A percentile compares a stretch with the other conserved stretches of the same genome.
Conservation (phyloP, 2,113 vertebrate species). For the Pedetes capensis region DNA sequence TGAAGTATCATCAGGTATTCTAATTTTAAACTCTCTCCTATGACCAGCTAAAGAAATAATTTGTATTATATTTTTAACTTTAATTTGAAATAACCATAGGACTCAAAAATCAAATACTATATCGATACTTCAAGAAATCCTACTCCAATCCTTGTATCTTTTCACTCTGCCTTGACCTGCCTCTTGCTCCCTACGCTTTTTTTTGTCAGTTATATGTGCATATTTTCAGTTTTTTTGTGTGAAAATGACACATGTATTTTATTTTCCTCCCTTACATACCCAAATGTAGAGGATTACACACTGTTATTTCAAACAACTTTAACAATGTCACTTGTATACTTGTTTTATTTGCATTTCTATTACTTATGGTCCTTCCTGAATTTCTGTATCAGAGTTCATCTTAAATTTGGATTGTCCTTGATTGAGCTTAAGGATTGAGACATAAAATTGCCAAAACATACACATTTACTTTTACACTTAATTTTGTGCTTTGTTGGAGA, state of each 20-base stretch:
- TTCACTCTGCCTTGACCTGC: too few species aligned
- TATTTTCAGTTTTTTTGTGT: background rate
- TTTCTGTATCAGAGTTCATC: background rate
- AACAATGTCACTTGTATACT: background rate
- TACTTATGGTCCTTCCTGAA: background rate
- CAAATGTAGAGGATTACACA: background rate
- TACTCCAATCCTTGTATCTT: background rate
- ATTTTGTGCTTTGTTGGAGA: background rate
- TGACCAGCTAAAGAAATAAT: background rate
- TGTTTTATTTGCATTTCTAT: slow-evolving; percentile 1
- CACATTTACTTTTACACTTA: background rate
- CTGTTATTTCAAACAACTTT: background rate
- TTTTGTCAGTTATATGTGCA: background rate
- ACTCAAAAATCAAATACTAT: background rate
- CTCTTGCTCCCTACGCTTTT: background rate
- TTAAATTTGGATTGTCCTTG: background rate
- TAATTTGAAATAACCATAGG: background rate
- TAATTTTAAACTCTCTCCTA: background rate
- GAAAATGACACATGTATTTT: background rate
- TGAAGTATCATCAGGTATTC: background rate
- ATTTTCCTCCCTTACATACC: background rate
- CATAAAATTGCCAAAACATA: background rate
- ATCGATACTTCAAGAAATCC: background rate
- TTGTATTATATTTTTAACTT: background rate
- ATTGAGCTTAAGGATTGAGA: background rate